Percentiles rank a stretch among this genome's conserved stretches.
Conservation (phyloP, 2,888 invertebrate species). For the Ametastegia equiseti region DNA sequence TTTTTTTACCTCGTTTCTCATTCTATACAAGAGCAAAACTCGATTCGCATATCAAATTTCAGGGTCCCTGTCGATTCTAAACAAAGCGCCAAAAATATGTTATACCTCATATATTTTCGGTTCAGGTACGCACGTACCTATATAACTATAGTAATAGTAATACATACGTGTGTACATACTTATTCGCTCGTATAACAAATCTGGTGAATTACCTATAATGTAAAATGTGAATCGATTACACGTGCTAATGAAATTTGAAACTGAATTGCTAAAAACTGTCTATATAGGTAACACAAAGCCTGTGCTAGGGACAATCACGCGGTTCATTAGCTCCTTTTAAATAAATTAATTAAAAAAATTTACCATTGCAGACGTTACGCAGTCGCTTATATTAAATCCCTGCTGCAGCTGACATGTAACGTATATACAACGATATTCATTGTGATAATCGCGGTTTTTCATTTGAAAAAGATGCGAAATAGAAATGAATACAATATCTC, state of each 20-base stretch:
- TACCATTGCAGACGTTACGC: not conserved
- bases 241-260: constrained; percentile 22
- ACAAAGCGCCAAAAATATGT: not conserved
- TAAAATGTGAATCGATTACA: constrained; percentile 31
- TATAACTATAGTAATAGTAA: too few relatives aligned
- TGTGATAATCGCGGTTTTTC: not conserved
- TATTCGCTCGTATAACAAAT: not conserved
- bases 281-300: not conserved
- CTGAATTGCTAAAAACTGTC: not conserved
- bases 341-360: constrained; percentile 15
- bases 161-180: not conserved
- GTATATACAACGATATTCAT: not conserved
- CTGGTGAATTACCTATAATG: not conserved
- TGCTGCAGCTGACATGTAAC: not conserved
- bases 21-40: not conserved
- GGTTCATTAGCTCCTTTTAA: constrained; percentile 36
- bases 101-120: not conserved
- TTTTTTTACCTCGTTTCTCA: not conserved
- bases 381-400: not conserved
- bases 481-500: not conserved
- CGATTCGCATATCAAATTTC: constrained; percentile 42
- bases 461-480: not conserved
- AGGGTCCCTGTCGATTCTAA: not conserved
- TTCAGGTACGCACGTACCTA: not conserved
- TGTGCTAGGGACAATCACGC: not conserved